Evolutionary conservation across 2,888 invertebrate species (phyloP).

Genomic region (Zaprionus bogoriensis): DNA sequence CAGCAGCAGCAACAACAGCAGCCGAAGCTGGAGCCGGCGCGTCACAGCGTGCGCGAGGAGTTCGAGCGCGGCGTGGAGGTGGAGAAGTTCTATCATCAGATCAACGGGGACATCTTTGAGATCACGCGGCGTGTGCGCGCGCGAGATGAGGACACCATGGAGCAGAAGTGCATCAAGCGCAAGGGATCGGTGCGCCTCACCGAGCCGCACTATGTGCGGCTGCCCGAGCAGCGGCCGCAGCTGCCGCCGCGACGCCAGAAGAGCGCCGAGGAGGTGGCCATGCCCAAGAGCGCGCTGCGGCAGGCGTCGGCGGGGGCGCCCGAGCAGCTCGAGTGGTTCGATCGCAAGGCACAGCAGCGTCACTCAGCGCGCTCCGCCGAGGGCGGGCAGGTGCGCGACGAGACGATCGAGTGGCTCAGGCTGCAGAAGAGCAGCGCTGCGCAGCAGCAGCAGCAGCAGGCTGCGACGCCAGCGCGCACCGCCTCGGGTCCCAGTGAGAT

Average conservation of each 20-base stretch:
- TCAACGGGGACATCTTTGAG: constrained; percentile 83
- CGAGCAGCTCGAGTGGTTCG: constrained; percentile 82
- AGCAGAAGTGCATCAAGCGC: constrained; percentile 80
- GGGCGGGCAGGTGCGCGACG: constrained; percentile 81
- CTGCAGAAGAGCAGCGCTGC: constrained; percentile 57
- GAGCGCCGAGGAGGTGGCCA: constrained; percentile 66
- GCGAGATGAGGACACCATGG: constrained; percentile 81
- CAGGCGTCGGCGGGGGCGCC: constrained; percentile 67
- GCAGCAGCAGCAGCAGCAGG: constrained; percentile 41
- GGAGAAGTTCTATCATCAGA: constrained; percentile 83
- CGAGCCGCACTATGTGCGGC: constrained; percentile 61
- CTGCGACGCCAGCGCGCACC: constrained; percentile 77
- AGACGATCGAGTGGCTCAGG: constrained; percentile 82
- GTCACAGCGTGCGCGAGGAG: constrained; percentile 75
- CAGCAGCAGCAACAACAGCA: constrained; percentile 45
- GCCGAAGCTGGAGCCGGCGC: constrained; percentile 68
- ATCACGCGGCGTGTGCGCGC: constrained; percentile 81
- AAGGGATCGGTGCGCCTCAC: constrained; percentile 77
- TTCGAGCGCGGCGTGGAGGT: constrained; percentile 82
- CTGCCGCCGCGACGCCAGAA: constrained; percentile 63
- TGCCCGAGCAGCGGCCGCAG: constrained; percentile 60
- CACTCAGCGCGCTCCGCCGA: constrained; percentile 83
- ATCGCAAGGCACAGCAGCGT: constrained; percentile 82
- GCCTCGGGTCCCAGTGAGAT: constrained; percentile 83
- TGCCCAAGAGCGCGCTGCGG: constrained; percentile 67